Conservation (phyloP, 2,888 invertebrate genomes). For the Caenorhabditis drosophilae region DNA sequence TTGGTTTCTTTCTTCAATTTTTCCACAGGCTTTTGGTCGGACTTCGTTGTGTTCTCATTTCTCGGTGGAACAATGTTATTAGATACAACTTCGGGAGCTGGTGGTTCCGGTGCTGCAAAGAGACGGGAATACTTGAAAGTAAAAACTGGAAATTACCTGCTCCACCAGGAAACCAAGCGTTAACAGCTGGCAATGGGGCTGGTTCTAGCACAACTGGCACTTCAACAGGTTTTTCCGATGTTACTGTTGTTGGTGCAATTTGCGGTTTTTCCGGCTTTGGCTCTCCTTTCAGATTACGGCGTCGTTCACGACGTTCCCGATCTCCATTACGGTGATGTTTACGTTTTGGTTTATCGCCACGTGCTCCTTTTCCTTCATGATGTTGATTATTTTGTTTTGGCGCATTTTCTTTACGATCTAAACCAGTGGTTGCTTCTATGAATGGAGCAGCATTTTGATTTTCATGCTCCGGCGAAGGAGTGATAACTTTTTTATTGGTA, state of each 20-base stretch:
- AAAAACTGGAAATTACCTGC: no score
- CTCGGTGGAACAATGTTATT: no score
- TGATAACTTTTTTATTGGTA: constrained; percentile 1
- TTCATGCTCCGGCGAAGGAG: constrained; percentile 4
- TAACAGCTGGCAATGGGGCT: constrained; percentile 54
- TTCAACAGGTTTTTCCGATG: constrained; percentile 19
- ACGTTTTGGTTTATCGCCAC: constrained; percentile 6
- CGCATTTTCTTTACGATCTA: neutral
- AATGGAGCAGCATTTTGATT: constrained; percentile 7
- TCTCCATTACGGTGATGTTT: constrained; percentile 9
- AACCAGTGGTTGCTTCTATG: constrained; percentile 1
- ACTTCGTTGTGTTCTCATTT: constrained; percentile 11
- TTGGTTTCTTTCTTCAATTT: constrained; percentile 16
- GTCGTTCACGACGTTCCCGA: constrained; percentile 9
- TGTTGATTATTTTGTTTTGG: constrained; percentile 2
- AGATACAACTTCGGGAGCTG: constrained; percentile 9
- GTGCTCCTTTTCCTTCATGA: constrained; percentile 13
- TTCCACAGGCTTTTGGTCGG: constrained; percentile 11
- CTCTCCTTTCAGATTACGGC: no score
- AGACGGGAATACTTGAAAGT: no score
- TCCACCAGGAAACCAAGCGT: constrained; percentile 48
- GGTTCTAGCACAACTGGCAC: constrained; percentile 50
- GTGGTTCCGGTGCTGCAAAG: constrained; percentile 4
- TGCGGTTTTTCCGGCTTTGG: constrained; percentile 32
- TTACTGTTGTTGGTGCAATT: constrained; percentile 5